Conservation (phyloP, 2,113 vertebrate genomes). For the Antigone vipio region DNA sequence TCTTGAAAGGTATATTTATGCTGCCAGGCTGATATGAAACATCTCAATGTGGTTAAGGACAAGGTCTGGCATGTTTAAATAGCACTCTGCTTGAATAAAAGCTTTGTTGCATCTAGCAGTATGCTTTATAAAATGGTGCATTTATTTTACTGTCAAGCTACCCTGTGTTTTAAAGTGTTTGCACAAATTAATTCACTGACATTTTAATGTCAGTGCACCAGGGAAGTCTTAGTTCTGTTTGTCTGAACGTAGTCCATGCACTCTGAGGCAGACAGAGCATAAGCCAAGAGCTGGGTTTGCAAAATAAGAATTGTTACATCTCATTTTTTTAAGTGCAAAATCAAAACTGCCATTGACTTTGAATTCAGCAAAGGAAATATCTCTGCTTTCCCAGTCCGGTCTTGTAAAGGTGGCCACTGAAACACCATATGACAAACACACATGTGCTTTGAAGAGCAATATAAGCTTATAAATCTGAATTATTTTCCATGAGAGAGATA, state of each 20-base stretch:
- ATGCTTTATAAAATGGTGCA: slow-evolving; percentile 6
- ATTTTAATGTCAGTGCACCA: slow-evolving; percentile 5
- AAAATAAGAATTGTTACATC: background rate
- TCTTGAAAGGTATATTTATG: background rate
- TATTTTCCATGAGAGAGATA: background rate
- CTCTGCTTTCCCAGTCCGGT: background rate
- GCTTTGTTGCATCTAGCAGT: background rate
- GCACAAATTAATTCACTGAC: slow-evolving; percentile 3
- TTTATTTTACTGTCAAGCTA: slow-evolving; percentile 6
- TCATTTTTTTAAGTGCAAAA: background rate
- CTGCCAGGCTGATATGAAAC: background rate
- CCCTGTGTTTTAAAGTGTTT: background rate
- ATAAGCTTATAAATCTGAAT: background rate
- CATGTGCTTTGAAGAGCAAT: background rate
- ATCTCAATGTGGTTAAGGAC: background rate
- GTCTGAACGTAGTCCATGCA: background rate
- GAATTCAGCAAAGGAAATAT: background rate
- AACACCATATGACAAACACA: background rate
- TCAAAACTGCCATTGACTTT: background rate
- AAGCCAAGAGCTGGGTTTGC: background rate
- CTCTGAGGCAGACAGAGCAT: background rate
- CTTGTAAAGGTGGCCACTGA: background rate
- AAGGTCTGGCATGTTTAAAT: slow-evolving; percentile 28
- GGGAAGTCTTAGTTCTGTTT: background rate
- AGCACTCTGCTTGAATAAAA: slow-evolving; percentile 12